Base-by-base conservation (phyloP, 2,888 invertebrate species). In the Melinaea menophilus region DNA sequence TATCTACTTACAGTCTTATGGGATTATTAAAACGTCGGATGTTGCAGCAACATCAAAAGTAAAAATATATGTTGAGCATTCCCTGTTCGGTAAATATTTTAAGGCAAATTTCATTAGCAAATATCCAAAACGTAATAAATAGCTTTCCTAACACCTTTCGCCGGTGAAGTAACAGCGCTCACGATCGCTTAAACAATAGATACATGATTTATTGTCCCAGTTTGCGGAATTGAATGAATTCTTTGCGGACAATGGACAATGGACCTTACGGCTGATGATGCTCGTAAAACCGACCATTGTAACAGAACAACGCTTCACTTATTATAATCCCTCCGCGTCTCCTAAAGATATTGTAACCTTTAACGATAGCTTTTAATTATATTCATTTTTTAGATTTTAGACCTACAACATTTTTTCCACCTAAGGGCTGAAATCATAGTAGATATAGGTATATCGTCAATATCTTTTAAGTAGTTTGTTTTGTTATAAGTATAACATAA, bases 181-280 rank as follows among this genome's bases (percentile, higher is more conserved):
- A 56, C 37, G 61, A 65, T 55, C 63, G 61, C 63, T 63, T 58
- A 64, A 64, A 64, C 64, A 64, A 64, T 64, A 61, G 59, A 45
- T 61, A 51, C 9, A 31, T 67, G 65, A 67, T 63, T 58, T 59
- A 61, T 64, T 56, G 63, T 55, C 62, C 62, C 61, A 78, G 78
- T 85, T 82, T 79, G 78, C 79, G 79, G 79, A 81, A 84, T 79
- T 80, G 81, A 82, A 84, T 80, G 82, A 82, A 79, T 84, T 84
- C 81, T 80, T 82, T 76, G 73, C 72, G 75, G 73, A 85, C 84
- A 87, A 86, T 86, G 84, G 77, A 86, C 85, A 88, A 86, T 86
- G 82, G 81, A 76, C 76, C 75, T 68, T 69, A 65, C 63, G 64
- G 65, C 67, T 69, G 66, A 67, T 65, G 63, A 67, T 59, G 71